Evolutionary conservation across 2,797 vertebrate genomes (phyloP).

Genomic region (Cygnus olor): DNA sequence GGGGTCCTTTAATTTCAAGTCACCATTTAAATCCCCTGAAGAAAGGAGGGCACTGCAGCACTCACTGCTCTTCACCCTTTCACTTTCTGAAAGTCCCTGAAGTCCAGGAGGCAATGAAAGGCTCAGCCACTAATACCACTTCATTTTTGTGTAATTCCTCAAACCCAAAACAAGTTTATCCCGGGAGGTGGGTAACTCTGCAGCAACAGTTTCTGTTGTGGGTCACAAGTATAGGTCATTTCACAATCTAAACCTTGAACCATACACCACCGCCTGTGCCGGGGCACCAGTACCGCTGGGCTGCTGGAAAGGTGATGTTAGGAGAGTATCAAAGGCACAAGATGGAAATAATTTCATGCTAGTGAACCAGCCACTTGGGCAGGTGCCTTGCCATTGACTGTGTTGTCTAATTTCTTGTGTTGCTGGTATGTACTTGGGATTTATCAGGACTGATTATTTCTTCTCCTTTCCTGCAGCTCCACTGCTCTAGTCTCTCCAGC

Average conservation of each 20-base stretch:
- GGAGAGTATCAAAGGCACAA: not conserved
- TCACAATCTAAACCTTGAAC: not conserved
- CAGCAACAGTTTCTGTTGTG: not conserved
- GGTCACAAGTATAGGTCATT: not conserved
- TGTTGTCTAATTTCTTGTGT: not conserved
- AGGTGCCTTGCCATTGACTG: not conserved
- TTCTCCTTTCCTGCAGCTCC: not conserved
- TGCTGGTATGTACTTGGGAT: not conserved
- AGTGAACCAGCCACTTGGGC: conserved; percentile 22
- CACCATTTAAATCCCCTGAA: not conserved
- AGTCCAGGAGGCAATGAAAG: not conserved
- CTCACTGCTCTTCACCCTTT: not conserved
- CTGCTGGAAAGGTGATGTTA: not conserved
- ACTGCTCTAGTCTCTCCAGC: not conserved
- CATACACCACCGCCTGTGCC: not conserved
- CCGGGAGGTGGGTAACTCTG: not conserved
- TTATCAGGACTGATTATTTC: not conserved
- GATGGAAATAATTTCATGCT: conserved; percentile 14
- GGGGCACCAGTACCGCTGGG: not conserved
- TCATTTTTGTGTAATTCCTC: not conserved
- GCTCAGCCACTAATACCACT: not conserved
- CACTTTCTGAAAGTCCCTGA: not conserved
- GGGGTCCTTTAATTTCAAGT: not conserved
- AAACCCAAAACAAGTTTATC: not conserved
- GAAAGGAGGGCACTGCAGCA: not conserved